These are phyloP conservation scores for Aplidium turbinatum DNA, from an alignment of 23 tunicate genomes.

Conservation along the genomic window DNA sequence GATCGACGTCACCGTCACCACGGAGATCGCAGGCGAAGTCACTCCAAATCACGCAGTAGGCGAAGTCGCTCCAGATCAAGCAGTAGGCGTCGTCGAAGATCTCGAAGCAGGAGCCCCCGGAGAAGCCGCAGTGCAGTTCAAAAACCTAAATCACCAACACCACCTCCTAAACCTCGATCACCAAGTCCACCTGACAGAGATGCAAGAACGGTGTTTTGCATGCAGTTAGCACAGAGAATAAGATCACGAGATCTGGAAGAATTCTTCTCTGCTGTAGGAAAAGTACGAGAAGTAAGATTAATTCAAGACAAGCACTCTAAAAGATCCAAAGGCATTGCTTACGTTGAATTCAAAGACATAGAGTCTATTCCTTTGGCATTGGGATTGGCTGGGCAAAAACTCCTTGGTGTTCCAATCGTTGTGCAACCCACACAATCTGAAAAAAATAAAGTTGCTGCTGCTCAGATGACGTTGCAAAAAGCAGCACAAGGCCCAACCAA, in stretches of 20 bases:
- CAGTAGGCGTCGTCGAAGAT: slow-evolving; percentile 6
- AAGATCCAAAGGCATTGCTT: slow-evolving; percentile 87
- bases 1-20: slow-evolving; percentile 17
- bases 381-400: slow-evolving; percentile 87
- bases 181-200: slow-evolving; percentile 94
- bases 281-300: slow-evolving; percentile 88
- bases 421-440: slow-evolving; percentile 98
- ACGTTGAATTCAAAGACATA: slow-evolving; percentile 93
- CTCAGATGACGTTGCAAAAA: slow-evolving; percentile 70
- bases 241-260: slow-evolving; percentile 92
- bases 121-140: slow-evolving; percentile 37
- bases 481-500: slow-evolving; percentile 85
- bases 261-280: slow-evolving; percentile 94
- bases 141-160: slow-evolving; percentile 42
- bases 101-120: slow-evolving; percentile 43
- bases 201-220: slow-evolving; percentile 92
- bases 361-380: slow-evolving; percentile 91
- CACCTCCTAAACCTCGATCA: slow-evolving; percentile 62
- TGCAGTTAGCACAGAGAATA: slow-evolving; percentile 90
- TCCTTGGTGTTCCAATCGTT: slow-evolving; percentile 89
- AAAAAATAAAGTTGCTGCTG: slow-evolving; percentile 85
- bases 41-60: slow-evolving; percentile 7
- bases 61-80: slow-evolving; percentile 28
- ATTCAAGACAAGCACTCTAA: slow-evolving; percentile 95
- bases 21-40: slow-evolving; percentile 21